phyloP scores from a whole-genome alignment of 1,140 invertebrate genomes.

The Rhopalosiphum maidis region DNA sequence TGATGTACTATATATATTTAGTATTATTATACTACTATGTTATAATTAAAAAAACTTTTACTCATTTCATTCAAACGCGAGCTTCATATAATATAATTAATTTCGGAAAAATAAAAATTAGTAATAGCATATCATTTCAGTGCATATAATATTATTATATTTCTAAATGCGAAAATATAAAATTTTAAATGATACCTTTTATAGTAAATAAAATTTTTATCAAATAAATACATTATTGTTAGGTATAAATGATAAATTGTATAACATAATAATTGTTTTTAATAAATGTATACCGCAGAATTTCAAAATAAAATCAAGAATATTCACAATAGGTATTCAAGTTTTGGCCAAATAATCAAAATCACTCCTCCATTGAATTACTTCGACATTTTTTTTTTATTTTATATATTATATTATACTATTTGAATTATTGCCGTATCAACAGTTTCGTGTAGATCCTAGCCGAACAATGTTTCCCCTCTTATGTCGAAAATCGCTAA shows the following conservation, averaged over 20 bases:
- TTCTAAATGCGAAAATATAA: background rate
- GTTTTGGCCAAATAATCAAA: background rate
- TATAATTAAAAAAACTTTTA: slow-evolving; percentile 24
- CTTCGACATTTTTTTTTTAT: background rate
- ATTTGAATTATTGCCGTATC: slow-evolving; percentile 31
- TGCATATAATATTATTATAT: background rate
- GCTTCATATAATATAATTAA: background rate
- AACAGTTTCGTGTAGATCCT: slow-evolving; percentile 23
- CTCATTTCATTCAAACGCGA: background rate
- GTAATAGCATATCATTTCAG: background rate
- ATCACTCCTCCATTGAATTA: background rate
- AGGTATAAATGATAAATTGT: background rate
- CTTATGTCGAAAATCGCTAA: slow-evolving; percentile 49
- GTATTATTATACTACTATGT: background rate
- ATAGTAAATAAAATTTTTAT: too few relatives aligned
- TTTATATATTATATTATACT: background rate
- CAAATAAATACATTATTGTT: background rate
- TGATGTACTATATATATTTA: background rate
- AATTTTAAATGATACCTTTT: background rate
- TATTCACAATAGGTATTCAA: background rate
- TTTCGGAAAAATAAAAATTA: slow-evolving; percentile 4
- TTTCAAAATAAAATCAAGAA: background rate
- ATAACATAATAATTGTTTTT: background rate
- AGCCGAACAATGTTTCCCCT: slow-evolving; percentile 14
- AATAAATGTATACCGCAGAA: background rate